These are phyloP conservation scores for Phasia obesa DNA, from an alignment of 2,888 invertebrate species.

Conservation along the genomic window DNA sequence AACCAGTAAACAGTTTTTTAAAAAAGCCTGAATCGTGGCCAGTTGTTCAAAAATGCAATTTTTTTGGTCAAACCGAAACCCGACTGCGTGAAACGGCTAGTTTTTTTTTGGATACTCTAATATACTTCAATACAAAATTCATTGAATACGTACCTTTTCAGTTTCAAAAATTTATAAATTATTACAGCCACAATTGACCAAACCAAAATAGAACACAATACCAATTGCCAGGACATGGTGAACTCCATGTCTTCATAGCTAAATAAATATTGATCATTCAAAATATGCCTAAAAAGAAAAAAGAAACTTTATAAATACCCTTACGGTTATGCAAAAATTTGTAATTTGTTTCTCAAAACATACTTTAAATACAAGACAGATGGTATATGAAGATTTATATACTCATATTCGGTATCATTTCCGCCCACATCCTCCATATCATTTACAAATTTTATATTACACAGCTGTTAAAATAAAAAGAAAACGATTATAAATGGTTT, in stretches of 20 bases:
- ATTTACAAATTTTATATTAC: constrained; percentile 47
- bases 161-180: constrained; percentile 74
- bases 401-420: constrained; percentile 26
- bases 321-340: neutral
- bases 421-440: neutral
- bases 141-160: constrained; percentile 75
- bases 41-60: too few relatives aligned
- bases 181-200: constrained; percentile 75
- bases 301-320: too few relatives aligned
- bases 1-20: too few relatives aligned
- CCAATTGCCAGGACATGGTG: constrained; percentile 76
- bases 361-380: constrained; percentile 76
- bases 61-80: too few relatives aligned
- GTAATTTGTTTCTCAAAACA: neutral
- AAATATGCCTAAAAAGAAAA: constrained; percentile 48
- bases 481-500: neutral
- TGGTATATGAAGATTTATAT: constrained; percentile 72
- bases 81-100: too few relatives aligned
- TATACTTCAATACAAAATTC: too few relatives aligned
- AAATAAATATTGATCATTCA: constrained; percentile 53
- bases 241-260: constrained; percentile 40
- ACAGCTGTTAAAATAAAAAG: constrained; percentile 24
- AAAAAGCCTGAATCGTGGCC: too few relatives aligned
- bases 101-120: too few relatives aligned
- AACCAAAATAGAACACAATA: constrained; percentile 70